Conservation (phyloP, 2,797 vertebrate species). For the Arrhamphus sclerolepis region DNA sequence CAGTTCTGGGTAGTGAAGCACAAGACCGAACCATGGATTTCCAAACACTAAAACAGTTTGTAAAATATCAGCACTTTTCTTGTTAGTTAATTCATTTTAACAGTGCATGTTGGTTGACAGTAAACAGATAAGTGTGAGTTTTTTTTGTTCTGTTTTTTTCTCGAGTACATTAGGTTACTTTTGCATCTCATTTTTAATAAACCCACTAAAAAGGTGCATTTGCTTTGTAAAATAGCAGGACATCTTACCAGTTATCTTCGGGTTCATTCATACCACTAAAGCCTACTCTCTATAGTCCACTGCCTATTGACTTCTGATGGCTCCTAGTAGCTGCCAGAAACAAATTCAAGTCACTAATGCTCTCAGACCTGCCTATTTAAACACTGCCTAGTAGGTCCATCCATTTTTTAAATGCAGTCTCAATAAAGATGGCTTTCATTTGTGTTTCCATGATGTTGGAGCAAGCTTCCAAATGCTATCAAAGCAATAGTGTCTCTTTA, state of each 20-base stretch:
- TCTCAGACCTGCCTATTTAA: neutral
- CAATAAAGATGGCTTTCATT: too few species aligned
- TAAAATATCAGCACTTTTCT: neutral
- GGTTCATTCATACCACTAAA: neutral
- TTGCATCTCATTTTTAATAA: too few species aligned
- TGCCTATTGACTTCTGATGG: neutral
- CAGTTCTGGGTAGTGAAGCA: slow-evolving; percentile 9
- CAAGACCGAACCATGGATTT: slow-evolving; percentile 7
- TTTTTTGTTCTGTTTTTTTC: too few species aligned
- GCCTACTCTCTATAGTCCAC: neutral
- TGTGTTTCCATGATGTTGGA: too few species aligned
- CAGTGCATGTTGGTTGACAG: too few species aligned
- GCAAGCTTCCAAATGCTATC: too few species aligned
- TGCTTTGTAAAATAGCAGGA: neutral
- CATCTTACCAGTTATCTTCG: neutral
- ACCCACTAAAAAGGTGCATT: neutral
- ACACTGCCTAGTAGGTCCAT: neutral
- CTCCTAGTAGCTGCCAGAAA: neutral
- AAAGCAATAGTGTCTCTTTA: too few species aligned
- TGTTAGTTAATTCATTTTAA: neutral
- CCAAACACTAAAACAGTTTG: neutral
- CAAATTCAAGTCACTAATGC: neutral
- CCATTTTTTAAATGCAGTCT: too few species aligned
- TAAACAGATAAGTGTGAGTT: too few species aligned
- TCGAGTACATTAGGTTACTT: too few species aligned